These are phyloP conservation scores for Epinephelus moara DNA, from an alignment of 2,113 vertebrate species.

Conservation along the genomic window DNA sequence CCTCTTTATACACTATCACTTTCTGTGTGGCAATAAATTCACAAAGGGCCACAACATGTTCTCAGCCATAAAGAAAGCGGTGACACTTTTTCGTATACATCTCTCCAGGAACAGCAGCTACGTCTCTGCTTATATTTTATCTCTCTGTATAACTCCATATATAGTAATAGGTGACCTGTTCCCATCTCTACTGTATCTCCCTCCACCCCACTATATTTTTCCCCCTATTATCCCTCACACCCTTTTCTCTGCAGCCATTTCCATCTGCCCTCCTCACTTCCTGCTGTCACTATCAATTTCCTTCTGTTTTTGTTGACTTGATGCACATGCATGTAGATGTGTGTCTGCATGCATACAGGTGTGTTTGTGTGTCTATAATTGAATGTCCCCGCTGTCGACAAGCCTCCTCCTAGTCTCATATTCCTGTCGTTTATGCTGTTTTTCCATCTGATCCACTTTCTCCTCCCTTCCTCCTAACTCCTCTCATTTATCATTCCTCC, in stretches of 20 bases:
- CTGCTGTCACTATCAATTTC: slow-evolving; percentile 47
- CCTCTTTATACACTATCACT: neutral
- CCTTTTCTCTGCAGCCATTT: slow-evolving; percentile 18
- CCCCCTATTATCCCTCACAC: slow-evolving; percentile 11
- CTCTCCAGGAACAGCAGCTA: neutral
- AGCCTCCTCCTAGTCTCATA: slow-evolving; percentile 9
- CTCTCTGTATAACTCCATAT: neutral
- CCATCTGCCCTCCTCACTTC: slow-evolving; percentile 37
- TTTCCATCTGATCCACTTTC: slow-evolving; percentile 44
- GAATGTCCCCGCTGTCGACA: slow-evolving; percentile 31
- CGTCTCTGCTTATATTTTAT: neutral
- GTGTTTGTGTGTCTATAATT: slow-evolving; percentile 32
- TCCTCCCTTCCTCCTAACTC: slow-evolving; percentile 25
- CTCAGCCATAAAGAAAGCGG: neutral
- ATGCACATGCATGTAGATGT: neutral
- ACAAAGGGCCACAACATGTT: neutral
- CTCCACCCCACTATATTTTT: neutral
- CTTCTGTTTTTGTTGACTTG: slow-evolving; percentile 4
- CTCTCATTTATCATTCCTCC: slow-evolving; percentile 48
- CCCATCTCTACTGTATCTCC: neutral
- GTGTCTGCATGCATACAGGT: slow-evolving; percentile 35
- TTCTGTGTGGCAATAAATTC: neutral
- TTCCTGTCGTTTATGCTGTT: slow-evolving; percentile 45
- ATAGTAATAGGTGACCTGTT: slow-evolving; percentile 31
- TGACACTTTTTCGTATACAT: neutral